phyloP scores from a whole-genome alignment of 2,113 vertebrate genomes.

The Rhinolophus ferrumequinum region DNA sequence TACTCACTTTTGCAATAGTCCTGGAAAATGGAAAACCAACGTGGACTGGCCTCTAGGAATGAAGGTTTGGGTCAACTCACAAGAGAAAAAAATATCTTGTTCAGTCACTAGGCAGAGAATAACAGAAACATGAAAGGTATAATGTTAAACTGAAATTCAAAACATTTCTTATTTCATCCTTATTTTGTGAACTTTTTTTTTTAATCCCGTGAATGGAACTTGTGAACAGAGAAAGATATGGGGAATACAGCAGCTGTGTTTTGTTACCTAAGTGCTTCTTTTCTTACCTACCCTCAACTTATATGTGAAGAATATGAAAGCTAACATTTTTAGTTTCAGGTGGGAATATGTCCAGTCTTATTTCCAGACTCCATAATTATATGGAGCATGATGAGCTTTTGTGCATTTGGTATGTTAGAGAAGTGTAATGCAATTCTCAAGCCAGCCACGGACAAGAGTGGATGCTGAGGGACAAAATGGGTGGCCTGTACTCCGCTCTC shows the following conservation, averaged over 20 bases:
- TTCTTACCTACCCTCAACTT: neutral
- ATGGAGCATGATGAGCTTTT: neutral
- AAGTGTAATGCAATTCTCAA: neutral
- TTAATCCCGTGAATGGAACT: neutral
- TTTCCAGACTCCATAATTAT: neutral
- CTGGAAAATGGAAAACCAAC: neutral
- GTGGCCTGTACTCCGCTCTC: neutral
- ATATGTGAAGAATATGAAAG: neutral
- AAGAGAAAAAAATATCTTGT: neutral
- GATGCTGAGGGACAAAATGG: neutral
- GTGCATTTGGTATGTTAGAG: neutral
- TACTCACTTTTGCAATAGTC: neutral
- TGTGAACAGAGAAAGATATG: neutral
- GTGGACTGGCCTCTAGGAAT: neutral
- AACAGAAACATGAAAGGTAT: neutral
- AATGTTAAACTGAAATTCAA: neutral
- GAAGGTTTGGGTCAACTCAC: neutral
- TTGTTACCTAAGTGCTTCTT: neutral
- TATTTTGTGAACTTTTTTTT: neutral
- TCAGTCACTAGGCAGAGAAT: neutral
- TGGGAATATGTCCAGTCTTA: neutral
- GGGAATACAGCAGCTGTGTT: neutral
- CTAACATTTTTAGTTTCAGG: neutral
- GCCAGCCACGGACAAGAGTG: neutral
- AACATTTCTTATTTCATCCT: neutral